Percentiles rank a stretch among this genome's conserved stretches.
Evolutionary conservation across 2,888 invertebrate species (phyloP).

Genomic region (Chaitophorus viminalis): DNA sequence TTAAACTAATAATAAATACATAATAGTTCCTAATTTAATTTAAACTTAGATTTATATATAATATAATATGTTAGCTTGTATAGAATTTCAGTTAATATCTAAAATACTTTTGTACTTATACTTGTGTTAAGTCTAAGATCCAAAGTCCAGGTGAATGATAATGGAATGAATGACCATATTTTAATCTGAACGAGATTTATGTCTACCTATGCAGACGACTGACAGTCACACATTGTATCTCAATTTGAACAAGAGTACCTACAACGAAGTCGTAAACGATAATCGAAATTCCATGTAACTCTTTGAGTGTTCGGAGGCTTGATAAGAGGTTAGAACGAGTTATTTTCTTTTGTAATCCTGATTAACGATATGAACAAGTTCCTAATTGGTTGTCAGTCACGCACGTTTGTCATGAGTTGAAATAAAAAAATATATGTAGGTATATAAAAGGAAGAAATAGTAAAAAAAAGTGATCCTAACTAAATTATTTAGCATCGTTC

Average conservation of each 20-base stretch:
- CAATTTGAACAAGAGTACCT: neutral
- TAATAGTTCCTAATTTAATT: too few species aligned
- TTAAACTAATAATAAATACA: too few species aligned
- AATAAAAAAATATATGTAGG: neutral
- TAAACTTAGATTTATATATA: too few species aligned
- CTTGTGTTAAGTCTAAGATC: too few species aligned
- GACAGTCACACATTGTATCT: neutral
- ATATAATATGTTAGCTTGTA: too few species aligned
- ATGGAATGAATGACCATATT: neutral
- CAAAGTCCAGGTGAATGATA: too few species aligned
- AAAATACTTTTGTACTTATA: too few species aligned
- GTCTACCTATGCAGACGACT: too few species aligned
- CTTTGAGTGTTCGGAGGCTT: neutral
- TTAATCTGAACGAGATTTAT: neutral
- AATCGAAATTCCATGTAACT: constrained; percentile 59
- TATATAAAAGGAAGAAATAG: constrained; percentile 21
- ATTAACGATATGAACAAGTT: constrained; percentile 59
- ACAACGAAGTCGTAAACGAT: constrained; percentile 32
- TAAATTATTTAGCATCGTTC: constrained; percentile 61
- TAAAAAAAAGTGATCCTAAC: constrained; percentile 47
- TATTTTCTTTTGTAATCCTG: constrained; percentile 58
- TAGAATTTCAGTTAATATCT: too few species aligned
- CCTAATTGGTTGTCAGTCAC: constrained; percentile 58
- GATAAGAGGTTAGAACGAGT: constrained; percentile 47
- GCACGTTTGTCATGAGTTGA: constrained; percentile 48